Evolutionary conservation across 2,888 invertebrate genomes (phyloP), one percentile per base, ranked within the genome.

Genomic region (Laspeyria flexula): DNA sequence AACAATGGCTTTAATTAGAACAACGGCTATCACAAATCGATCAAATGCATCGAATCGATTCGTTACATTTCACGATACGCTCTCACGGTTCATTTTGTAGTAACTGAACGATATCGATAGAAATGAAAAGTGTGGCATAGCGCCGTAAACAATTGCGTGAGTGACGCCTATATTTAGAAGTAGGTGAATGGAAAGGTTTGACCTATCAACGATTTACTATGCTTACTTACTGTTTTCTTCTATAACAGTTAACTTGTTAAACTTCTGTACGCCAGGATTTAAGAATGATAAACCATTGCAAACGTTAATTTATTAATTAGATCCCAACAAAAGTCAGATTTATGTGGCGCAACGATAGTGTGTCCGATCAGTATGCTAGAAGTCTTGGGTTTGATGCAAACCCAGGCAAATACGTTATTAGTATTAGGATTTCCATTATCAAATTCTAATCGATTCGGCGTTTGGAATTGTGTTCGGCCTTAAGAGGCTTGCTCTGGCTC

Each of bases 1-100:
- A 75, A 76, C 69, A 72, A 71, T 62, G 48, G 52, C 46, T 49
- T 44, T 43, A 70, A 65, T 71, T 69, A 65, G 58, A 66, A 70
- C 70, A 71, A 53, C 49, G 52, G 43, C 55, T 64, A 65, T 67
- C 53, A 55, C 45, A 50, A 62, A 60, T 60, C 61, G 55, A 58
- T 57, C 43, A 45, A 60, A 43, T 50, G 58, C 38, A 43, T 60
- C 54, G 31, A 73, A 73, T 70, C 48, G 47, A 71, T 73, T 72
- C 42, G 54, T 51, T 30, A 45, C 44, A 51, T 50, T 67, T 56
- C 30, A 54, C 51, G 65, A 69, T 56, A 65, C 55, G 55, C 50
- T 62, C 33, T 64, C 56, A 59, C 29, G 67, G 64, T 58, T 47
- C 55, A 60, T 66, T 65, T 56, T 41, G 43, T 25, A 52, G 39